Evolutionary conservation across 1,140 invertebrate species (phyloP).

Genomic region (Cydia strobilella): DNA sequence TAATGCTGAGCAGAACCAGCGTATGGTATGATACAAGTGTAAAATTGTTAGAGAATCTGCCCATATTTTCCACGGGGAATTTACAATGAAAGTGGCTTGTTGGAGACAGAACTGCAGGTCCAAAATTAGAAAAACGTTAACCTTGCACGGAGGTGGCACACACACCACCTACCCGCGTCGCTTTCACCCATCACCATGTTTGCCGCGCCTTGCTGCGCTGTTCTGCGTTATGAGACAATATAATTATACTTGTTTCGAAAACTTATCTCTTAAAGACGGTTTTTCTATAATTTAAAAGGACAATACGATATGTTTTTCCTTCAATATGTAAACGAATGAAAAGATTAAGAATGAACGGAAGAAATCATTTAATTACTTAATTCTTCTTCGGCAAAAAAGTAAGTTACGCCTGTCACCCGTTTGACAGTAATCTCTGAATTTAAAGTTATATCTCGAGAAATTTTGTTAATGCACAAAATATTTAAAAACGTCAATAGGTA

Average conservation of each 20-base stretch:
- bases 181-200: constrained; percentile 68
- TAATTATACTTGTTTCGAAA: constrained; percentile 43
- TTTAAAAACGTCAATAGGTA: background rate
- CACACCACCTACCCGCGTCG: constrained; percentile 56
- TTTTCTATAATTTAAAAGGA: too few species aligned
- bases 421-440: too few species aligned
- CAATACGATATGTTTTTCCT: too few species aligned
- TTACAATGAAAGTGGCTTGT: constrained; percentile 65
- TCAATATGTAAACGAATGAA: background rate
- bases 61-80: constrained; percentile 64
- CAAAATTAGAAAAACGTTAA: constrained; percentile 74
- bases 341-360: too few species aligned
- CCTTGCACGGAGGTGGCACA: constrained; percentile 61
- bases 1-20: background rate
- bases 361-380: too few species aligned
- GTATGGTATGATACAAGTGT: background rate
- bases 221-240: constrained; percentile 52
- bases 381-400: too few species aligned
- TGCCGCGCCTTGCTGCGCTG: constrained; percentile 40
- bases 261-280: background rate
- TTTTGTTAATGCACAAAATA: background rate
- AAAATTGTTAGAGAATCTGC: constrained; percentile 48
- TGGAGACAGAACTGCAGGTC: constrained; percentile 54
- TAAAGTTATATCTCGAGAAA: too few species aligned
- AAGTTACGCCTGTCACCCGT: too few species aligned